phyloP scores from a whole-genome alignment of 2,888 invertebrate genomes.

The Diaprepes abbreviatus region DNA sequence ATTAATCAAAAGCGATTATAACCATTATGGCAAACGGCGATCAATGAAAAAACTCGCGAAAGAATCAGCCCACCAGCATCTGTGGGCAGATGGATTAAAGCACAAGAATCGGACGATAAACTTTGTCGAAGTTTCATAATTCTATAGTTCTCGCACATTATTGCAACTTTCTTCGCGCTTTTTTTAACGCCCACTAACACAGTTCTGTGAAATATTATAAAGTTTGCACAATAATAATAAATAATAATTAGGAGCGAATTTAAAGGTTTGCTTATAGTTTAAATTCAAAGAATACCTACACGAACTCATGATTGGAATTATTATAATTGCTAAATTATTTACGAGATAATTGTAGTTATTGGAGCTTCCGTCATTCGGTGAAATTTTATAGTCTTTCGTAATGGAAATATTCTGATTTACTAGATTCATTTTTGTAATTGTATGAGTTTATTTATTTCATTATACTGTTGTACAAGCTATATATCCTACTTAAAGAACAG shows the following conservation, averaged over 20 bases:
- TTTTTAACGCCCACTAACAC: constrained; percentile 56
- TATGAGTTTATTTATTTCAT: too few species aligned
- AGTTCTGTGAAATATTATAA: constrained; percentile 33
- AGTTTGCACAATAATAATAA: constrained; percentile 44
- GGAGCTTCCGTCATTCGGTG: too few species aligned
- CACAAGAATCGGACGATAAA: constrained; percentile 50
- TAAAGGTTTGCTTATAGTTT: constrained; percentile 32
- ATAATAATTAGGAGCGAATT: constrained; percentile 43
- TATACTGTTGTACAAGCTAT: too few species aligned
- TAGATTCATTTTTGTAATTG: too few species aligned
- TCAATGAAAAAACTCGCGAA: constrained; percentile 47
- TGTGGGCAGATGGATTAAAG: constrained; percentile 50
- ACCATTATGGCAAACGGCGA: constrained; percentile 41
- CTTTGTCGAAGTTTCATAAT: constrained; percentile 61
- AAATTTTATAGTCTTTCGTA: too few species aligned
- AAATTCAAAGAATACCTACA: constrained; percentile 28
- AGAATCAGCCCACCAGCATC: constrained; percentile 53
- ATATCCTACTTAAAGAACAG: too few species aligned
- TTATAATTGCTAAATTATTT: too few species aligned
- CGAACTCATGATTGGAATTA: too few species aligned
- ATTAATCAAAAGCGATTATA: constrained; percentile 56
- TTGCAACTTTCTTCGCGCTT: constrained; percentile 60
- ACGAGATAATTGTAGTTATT: too few species aligned
- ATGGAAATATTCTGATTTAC: too few species aligned
- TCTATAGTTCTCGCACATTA: constrained; percentile 61